Evolutionary conservation across 2,888 invertebrate genomes (phyloP), one percentile per base, ranked within the genome.

Genomic region (Lamellibrachia satsuma): DNA sequence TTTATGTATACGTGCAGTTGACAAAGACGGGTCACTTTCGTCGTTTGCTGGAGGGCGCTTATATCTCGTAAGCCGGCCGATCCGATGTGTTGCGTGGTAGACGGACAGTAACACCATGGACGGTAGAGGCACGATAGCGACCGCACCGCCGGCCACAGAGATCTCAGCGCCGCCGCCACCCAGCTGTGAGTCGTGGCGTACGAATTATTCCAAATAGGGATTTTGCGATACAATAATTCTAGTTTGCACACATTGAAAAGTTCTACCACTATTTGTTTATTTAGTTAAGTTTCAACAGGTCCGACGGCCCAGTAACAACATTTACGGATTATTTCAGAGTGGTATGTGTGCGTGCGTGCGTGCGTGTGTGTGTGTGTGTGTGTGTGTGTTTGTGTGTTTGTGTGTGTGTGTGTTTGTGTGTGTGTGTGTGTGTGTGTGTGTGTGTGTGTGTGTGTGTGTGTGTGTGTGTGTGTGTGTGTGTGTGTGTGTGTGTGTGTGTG

Each of bases 381-480:
- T 39, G 39, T 39, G 39, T 39, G n/a, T n/a, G n/a, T n/a, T n/a
- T n/a, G n/a, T n/a, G n/a, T n/a, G n/a, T n/a, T n/a, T n/a, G n/a
- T n/a, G n/a, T n/a, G n/a, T n/a, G n/a, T n/a, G n/a, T n/a, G n/a
- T n/a, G n/a, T n/a, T n/a, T n/a, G n/a, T n/a, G n/a, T n/a, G n/a
- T n/a, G n/a, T n/a, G n/a, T n/a, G n/a, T n/a, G 90, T 90, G 90
- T 90, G 90, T 90, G 90, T 90, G 90, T 90, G 90, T 90, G 90
- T 90, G 90, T 90, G 90, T 90, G 90, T 15, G 90, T 90, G 90
- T 90, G 90, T 90, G 90, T 90, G 90, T 90, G 90, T 90, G 90
- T 90, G 90, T 15, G 90, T 90, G 90, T 90, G 90, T 90, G 90
- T 90, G 90, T 90, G 90, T 90, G 90, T 90, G 90, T 90, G 22